Conservation (phyloP, 2,888 invertebrate species). For the Criorhina ranunculi region DNA sequence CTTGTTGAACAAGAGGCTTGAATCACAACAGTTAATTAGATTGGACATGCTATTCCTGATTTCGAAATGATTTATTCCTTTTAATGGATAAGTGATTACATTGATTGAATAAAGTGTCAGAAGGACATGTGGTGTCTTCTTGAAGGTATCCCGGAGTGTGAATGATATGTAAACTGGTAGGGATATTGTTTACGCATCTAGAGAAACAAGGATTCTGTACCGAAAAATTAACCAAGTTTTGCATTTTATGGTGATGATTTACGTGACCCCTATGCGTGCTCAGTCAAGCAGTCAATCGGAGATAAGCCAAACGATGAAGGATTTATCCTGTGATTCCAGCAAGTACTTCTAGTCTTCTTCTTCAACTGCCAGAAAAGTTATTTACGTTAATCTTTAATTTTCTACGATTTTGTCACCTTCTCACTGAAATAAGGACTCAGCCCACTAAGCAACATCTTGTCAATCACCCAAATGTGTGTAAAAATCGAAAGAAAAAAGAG, state of each 20-base stretch:
- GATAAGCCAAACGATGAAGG: no score
- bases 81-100: conserved; percentile 9
- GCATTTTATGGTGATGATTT: no score
- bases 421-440: neutral
- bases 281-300: no score
- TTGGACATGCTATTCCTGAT: conserved; percentile 28
- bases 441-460: neutral
- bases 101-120: no score
- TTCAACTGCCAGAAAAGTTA: no score
- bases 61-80: conserved; percentile 41
- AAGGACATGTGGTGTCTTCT: neutral
- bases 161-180: neutral
- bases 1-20: conserved; percentile 34
- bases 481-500: conserved; percentile 46
- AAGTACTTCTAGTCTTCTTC: no score
- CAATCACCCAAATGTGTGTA: conserved; percentile 10
- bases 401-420: neutral
- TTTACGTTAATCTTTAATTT: no score
- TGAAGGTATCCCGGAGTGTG: conserved; percentile 37
- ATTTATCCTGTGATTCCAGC: no score
- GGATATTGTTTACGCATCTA: no score
- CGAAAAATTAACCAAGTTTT: no score
- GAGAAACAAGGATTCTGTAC: no score
- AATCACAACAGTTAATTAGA: conserved; percentile 50
- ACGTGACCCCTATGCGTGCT: no score